phyloP scores from a whole-genome alignment of 2,113 vertebrate genomes.

The Myrmophylax atrothorax region DNA sequence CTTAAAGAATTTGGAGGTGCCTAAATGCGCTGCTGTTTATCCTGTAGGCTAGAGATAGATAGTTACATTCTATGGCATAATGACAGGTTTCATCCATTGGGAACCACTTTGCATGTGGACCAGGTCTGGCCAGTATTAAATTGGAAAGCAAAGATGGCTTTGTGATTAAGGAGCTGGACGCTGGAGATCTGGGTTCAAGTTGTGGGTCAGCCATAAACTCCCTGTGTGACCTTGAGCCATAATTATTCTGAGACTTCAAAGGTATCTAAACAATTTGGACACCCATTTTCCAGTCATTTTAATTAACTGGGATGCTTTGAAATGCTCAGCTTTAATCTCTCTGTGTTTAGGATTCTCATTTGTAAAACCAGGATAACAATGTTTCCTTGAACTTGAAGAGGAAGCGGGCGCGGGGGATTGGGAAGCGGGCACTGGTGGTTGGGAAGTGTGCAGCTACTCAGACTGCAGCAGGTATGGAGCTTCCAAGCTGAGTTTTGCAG shows the following conservation, averaged over 20 bases:
- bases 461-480: neutral
- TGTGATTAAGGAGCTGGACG: slow-evolving; percentile 59
- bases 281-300: slow-evolving; percentile 68
- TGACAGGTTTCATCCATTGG: slow-evolving; percentile 25
- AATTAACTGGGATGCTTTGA: slow-evolving; percentile 71
- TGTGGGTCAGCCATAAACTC: slow-evolving; percentile 62
- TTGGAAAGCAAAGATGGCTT: slow-evolving; percentile 55
- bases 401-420: neutral
- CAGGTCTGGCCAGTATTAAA: slow-evolving; percentile 67
- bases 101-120: slow-evolving; percentile 44
- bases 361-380: slow-evolving; percentile 39
- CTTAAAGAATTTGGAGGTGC: slow-evolving; percentile 9
- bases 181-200: slow-evolving; percentile 64
- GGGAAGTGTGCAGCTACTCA: neutral
- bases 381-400: neutral
- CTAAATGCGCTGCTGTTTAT: slow-evolving; percentile 46
- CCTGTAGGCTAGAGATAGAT: slow-evolving; percentile 44
- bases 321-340: slow-evolving; percentile 62
- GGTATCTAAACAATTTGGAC: slow-evolving; percentile 66
- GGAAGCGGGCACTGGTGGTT: neutral
- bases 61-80: slow-evolving; percentile 35
- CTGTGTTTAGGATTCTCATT: slow-evolving; percentile 41
- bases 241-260: slow-evolving; percentile 66
- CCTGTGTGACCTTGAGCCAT: slow-evolving; percentile 61
- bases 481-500: neutral